A percentile compares a stretch with the other conserved stretches of the same genome.
Evolutionary conservation across 2,113 vertebrate species (phyloP).

Genomic region (Pterocles burchelli): DNA sequence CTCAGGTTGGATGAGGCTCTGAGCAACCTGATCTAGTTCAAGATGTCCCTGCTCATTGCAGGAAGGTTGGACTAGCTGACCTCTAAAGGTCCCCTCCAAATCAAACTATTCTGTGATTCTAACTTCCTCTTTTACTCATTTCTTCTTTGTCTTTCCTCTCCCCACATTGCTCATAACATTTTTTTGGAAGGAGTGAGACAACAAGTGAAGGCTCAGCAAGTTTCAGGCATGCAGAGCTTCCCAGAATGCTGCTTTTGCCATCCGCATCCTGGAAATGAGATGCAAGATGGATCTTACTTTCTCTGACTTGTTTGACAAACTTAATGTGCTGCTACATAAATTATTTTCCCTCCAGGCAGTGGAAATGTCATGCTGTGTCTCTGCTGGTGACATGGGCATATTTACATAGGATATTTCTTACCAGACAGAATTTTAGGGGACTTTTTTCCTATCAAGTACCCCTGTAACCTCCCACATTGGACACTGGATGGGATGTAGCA

Average conservation of each 20-base stretch:
- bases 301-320: conserved; percentile 32
- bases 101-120: too few relatives aligned
- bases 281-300: conserved; percentile 13
- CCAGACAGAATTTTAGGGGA: not conserved
- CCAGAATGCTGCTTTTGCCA: conserved; percentile 6
- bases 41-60: too few relatives aligned
- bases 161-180: not conserved
- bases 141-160: not conserved
- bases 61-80: too few relatives aligned
- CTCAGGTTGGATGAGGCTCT: too few relatives aligned
- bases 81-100: too few relatives aligned
- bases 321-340: conserved; percentile 20
- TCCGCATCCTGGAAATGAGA: not conserved
- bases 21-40: too few relatives aligned
- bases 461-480: rapidly evolving
- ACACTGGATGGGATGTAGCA: not conserved
- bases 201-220: not conserved
- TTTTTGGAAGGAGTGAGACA: conserved; percentile 3
- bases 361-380: not conserved
- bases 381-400: not conserved
- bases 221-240: not conserved
- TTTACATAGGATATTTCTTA: not conserved
- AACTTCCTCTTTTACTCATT: not conserved
- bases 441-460: not conserved
- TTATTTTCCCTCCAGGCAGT: conserved; percentile 23